Percentiles rank a stretch among this genome's conserved stretches.
These are phyloP conservation scores for Triplophysa tibetana DNA, from an alignment of 2,113 vertebrate species.

Conservation along the genomic window DNA sequence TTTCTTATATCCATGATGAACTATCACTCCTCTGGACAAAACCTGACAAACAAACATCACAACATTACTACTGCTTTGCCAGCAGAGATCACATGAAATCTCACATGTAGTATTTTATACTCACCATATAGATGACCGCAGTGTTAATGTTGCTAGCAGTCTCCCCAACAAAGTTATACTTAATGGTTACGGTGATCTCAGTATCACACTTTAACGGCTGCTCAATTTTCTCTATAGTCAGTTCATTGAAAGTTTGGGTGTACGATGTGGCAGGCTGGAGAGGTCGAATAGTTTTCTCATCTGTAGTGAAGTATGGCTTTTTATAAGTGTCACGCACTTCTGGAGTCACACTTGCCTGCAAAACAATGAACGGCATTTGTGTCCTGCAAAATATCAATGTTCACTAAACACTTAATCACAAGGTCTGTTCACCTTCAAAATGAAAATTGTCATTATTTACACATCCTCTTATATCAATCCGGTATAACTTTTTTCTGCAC, in stretches of 20 bases:
- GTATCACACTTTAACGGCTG: conserved; percentile 53
- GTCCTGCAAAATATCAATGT: not conserved
- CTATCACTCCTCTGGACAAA: conserved; percentile 72
- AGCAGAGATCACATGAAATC: not conserved
- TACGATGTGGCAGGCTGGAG: conserved; percentile 33
- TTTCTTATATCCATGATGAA: conserved; percentile 61
- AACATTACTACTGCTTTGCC: not conserved
- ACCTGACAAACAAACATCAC: conserved; percentile 63
- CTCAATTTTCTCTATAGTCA: conserved; percentile 55
- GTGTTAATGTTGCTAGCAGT: conserved; percentile 9
- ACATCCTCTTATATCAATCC: no score
- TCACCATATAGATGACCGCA: conserved; percentile 65
- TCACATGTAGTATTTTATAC: conserved; percentile 39
- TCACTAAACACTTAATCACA: not conserved
- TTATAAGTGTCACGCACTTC: not conserved
- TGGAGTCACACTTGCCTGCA: conserved; percentile 48
- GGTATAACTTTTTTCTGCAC: no score
- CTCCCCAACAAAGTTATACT: conserved; percentile 65
- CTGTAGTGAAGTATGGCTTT: not conserved
- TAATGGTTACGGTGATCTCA: conserved; percentile 42
- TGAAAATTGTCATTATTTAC: no score
- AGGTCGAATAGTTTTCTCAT: not conserved
- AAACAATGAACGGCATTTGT: not conserved
- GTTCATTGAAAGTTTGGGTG: conserved; percentile 54
- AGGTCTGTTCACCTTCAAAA: no score